Evolutionary conservation across 2,888 invertebrate genomes (phyloP).

Genomic region (Helobdella robusta): DNA sequence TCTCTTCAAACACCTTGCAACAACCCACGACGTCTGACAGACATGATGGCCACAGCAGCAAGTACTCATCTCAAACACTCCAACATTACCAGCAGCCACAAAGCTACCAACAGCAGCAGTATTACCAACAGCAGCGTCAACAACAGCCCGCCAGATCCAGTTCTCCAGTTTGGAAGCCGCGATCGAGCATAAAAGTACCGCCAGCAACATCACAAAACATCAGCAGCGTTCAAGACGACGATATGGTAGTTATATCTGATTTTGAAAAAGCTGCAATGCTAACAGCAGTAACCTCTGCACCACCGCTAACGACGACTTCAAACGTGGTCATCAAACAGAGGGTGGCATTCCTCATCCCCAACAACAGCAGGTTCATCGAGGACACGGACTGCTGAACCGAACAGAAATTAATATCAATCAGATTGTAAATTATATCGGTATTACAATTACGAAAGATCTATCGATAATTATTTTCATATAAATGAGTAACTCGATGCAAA

Average conservation of each 20-base stretch:
- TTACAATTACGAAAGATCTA: no score
- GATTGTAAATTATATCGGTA: neutral
- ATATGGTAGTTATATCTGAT: neutral
- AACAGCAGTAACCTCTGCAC: no score
- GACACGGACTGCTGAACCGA: constrained; percentile 22
- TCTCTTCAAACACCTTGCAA: neutral
- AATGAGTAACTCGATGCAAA: no score
- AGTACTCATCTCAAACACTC: constrained; percentile 63
- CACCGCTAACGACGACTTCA: neutral
- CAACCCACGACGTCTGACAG: no score
- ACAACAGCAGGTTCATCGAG: neutral
- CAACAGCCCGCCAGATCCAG: constrained; percentile 61
- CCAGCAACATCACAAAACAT: neutral
- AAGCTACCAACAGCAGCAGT: neutral
- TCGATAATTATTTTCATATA: no score
- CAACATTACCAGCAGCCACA: no score
- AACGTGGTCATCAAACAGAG: constrained; percentile 12
- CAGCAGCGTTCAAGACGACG: neutral
- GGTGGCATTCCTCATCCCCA: constrained; percentile 24
- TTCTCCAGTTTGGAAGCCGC: constrained; percentile 96
- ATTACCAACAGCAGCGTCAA: no score
- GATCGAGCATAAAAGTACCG: constrained; percentile 48
- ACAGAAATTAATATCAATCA: neutral
- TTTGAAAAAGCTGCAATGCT: no score
- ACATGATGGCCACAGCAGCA: no score